Conservation (phyloP, 2,113 vertebrate genomes). For the Calonectris borealis region DNA sequence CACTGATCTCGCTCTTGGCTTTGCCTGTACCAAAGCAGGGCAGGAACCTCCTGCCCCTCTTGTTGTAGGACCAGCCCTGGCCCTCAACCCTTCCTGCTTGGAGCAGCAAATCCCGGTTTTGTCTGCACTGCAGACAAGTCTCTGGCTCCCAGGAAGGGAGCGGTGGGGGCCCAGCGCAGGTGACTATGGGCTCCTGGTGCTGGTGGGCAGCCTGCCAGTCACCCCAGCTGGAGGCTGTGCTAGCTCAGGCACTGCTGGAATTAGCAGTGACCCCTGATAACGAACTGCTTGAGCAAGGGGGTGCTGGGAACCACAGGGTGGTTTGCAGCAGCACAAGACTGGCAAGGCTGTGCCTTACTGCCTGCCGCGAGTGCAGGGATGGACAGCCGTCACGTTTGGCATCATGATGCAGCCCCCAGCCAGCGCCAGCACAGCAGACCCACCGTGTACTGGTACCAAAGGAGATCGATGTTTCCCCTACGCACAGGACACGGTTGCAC, state of each 20-base stretch:
- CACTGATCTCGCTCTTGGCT: neutral
- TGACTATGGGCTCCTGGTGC: neutral
- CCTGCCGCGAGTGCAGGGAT: neutral
- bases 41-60: neutral
- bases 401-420: neutral
- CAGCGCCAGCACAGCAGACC: neutral
- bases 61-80: neutral
- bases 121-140: neutral
- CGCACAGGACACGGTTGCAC: accelerated
- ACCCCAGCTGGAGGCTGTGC: neutral
- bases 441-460: neutral
- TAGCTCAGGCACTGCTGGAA: neutral
- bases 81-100: neutral
- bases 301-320: neutral
- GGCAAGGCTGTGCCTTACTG: neutral
- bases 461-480: accelerated
- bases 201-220: neutral
- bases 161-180: accelerated
- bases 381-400: neutral
- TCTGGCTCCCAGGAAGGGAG: neutral
- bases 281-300: neutral
- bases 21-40: neutral
- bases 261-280: neutral
- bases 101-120: neutral
- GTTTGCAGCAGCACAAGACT: neutral